Conservation (phyloP, 1,140 invertebrate genomes). For the Penaeus vannamei region DNA sequence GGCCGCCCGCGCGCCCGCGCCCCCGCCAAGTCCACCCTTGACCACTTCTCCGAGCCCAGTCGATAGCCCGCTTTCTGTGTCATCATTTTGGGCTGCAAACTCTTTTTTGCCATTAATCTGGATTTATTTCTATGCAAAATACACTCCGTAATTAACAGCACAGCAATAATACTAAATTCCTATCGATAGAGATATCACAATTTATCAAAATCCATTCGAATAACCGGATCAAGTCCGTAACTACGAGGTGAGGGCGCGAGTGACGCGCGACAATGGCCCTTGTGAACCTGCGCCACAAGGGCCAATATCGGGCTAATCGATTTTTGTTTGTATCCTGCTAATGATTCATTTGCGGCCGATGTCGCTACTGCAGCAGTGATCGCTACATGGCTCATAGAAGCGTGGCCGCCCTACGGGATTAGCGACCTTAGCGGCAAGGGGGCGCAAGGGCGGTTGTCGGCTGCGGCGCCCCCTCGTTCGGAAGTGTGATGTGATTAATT, state of each 20-base stretch:
- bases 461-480: background rate
- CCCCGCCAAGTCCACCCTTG: no score
- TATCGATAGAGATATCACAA: constrained; percentile 23
- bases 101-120: no score
- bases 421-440: background rate
- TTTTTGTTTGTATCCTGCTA: constrained; percentile 35
- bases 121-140: background rate
- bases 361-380: constrained; percentile 10
- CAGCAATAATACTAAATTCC: constrained; percentile 34
- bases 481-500: constrained; percentile 31
- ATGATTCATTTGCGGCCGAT: constrained; percentile 28
- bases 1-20: no score
- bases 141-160: constrained; percentile 18
- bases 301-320: constrained; percentile 6
- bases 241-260: constrained; percentile 4
- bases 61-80: no score
- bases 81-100: no score
- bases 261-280: background rate
- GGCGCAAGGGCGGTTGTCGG: constrained; percentile 6
- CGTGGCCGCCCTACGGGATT: background rate
- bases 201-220: constrained; percentile 34
- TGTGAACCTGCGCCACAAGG: background rate
- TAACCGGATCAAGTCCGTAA: constrained; percentile 31
- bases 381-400: constrained; percentile 22
- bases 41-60: no score